Conservation (phyloP, 1,140 invertebrate genomes). For the Dolichoris vasculosae region DNA sequence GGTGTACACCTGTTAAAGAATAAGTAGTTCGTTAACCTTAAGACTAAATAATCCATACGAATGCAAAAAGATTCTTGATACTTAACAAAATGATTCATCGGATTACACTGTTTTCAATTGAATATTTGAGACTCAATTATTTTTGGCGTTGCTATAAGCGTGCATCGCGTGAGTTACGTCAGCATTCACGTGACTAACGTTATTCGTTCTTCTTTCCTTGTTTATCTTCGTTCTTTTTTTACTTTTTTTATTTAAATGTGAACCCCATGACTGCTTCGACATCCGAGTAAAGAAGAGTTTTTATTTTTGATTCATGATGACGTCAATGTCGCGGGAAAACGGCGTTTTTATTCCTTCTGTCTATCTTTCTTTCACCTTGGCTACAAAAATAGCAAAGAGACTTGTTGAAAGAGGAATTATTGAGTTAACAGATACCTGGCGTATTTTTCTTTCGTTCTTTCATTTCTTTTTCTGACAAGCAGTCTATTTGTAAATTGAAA, state of each 20-base stretch:
- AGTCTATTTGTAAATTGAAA: background rate
- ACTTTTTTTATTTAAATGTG: background rate
- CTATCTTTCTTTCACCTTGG: background rate
- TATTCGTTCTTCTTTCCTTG: background rate
- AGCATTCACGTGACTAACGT: background rate
- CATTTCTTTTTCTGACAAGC: background rate
- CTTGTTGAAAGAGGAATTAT: background rate
- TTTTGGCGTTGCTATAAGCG: background rate
- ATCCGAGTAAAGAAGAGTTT: background rate
- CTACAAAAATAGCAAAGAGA: background rate
- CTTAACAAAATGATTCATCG: slow-evolving; percentile 19
- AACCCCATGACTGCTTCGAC: background rate
- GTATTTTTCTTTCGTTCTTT: too few relatives aligned
- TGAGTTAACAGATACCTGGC: background rate
- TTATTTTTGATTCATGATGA: slow-evolving; percentile 19
- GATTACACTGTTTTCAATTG: slow-evolving; percentile 29
- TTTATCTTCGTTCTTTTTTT: background rate
- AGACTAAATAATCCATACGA: background rate
- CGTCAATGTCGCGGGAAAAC: background rate
- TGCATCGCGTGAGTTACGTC: background rate
- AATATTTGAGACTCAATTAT: background rate
- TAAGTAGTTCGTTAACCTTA: background rate
- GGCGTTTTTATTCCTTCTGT: background rate
- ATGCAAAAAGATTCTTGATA: background rate
- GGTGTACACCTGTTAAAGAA: background rate